These are phyloP conservation scores for Chlorocebus sabaeus DNA, from an alignment of 2,113 vertebrate species.

Conservation along the genomic window DNA sequence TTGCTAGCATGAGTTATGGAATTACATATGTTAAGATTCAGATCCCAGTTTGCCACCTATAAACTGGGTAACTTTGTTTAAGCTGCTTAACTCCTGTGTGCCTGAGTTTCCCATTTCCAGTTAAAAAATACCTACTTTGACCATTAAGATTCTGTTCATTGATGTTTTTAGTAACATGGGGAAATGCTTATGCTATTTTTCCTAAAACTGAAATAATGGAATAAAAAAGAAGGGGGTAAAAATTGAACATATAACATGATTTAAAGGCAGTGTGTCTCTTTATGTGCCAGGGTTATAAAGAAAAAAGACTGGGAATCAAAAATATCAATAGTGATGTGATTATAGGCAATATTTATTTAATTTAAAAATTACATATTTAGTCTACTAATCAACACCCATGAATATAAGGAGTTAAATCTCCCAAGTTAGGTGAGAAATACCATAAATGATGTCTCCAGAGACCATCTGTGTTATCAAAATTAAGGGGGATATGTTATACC, in stretches of 20 bases:
- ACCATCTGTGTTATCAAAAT: neutral
- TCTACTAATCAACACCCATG: neutral
- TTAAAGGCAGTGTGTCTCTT: neutral
- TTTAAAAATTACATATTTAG: constrained; percentile 1
- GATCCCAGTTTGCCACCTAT: neutral
- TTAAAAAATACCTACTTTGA: neutral
- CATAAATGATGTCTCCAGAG: neutral
- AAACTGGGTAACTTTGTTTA: neutral
- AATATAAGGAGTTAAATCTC: constrained; percentile 22
- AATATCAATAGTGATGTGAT: neutral
- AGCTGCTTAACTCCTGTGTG: constrained; percentile 7
- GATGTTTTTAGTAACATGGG: neutral
- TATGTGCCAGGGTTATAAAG: neutral
- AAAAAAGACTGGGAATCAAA: neutral
- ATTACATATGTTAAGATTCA: neutral
- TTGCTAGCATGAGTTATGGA: neutral
- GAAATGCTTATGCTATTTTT: neutral
- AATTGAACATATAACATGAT: neutral
- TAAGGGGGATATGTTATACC: neutral
- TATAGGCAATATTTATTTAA: neutral
- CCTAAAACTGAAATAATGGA: neutral
- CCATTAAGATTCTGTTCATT: constrained; percentile 2
- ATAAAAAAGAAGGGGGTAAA: neutral
- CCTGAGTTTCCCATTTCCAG: neutral
- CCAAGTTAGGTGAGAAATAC: neutral